Conservation (phyloP, 2,113 vertebrate species). For the Nannospalax galili region DNA sequence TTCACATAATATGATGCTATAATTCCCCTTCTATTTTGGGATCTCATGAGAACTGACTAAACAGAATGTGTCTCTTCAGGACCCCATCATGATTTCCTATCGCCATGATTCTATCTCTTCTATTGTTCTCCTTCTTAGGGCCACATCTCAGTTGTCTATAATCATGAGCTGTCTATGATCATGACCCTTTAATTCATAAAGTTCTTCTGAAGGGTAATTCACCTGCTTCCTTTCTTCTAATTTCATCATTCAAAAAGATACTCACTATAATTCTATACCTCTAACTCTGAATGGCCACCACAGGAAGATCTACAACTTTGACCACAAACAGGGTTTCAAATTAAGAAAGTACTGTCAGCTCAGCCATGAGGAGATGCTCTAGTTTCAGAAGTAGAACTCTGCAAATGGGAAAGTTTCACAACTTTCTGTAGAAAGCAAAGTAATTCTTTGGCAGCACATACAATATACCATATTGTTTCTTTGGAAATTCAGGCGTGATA, state of each 20-base stretch:
- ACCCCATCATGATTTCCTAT: neutral
- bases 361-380: neutral
- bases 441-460: neutral
- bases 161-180: too few species aligned
- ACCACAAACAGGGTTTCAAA: neutral
- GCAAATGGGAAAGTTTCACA: neutral
- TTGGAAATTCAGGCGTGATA: neutral
- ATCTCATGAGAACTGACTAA: neutral
- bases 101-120: fast-evolving
- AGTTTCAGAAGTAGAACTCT: neutral
- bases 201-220: neutral
- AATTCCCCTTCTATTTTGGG: neutral
- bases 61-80: too few species aligned
- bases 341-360: neutral
- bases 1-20: neutral
- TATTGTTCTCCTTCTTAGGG: neutral
- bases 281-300: neutral
- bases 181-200: neutral
- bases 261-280: neutral
- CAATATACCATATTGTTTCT: neutral
- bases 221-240: neutral
- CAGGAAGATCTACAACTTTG: neutral
- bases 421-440: neutral
- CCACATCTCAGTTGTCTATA: neutral
- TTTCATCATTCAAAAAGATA: neutral